phyloP scores from a whole-genome alignment of 2,888 invertebrate species.

The Lepetodrilus schrolli region DNA sequence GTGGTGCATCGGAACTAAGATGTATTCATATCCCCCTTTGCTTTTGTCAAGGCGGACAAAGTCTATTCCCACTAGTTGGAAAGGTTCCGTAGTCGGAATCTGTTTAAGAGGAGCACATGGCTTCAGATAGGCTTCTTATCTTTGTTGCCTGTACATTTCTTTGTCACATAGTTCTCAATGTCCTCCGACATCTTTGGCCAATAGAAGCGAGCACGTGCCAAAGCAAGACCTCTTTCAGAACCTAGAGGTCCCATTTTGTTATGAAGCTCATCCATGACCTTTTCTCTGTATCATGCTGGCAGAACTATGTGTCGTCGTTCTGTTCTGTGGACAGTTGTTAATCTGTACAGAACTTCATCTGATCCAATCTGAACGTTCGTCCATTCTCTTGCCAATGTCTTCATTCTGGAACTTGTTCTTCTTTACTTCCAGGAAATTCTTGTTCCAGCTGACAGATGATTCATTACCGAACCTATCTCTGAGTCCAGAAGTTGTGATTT shows the following conservation, averaged over 20 bases:
- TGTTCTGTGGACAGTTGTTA: background rate
- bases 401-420: too few species aligned
- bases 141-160: constrained; percentile 27
- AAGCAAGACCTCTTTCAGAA: background rate
- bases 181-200: constrained; percentile 29
- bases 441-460: too few species aligned
- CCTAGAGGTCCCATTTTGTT: constrained; percentile 37
- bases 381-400: too few species aligned
- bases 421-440: too few species aligned
- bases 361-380: background rate
- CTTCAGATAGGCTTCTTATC: constrained; percentile 10
- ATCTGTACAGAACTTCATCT: background rate
- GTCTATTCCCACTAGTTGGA: background rate
- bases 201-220: constrained; percentile 28
- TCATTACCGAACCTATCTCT: too few species aligned
- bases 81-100: background rate
- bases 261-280: constrained; percentile 20
- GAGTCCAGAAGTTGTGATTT: too few species aligned
- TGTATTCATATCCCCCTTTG: constrained; percentile 30
- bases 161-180: constrained; percentile 27
- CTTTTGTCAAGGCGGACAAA: background rate
- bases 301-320: background rate
- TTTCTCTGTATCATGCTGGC: background rate
- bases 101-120: background rate
- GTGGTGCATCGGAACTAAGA: constrained; percentile 26